phyloP scores from a whole-genome alignment of 2,113 vertebrate species.

The Gopherus evgoodei region DNA sequence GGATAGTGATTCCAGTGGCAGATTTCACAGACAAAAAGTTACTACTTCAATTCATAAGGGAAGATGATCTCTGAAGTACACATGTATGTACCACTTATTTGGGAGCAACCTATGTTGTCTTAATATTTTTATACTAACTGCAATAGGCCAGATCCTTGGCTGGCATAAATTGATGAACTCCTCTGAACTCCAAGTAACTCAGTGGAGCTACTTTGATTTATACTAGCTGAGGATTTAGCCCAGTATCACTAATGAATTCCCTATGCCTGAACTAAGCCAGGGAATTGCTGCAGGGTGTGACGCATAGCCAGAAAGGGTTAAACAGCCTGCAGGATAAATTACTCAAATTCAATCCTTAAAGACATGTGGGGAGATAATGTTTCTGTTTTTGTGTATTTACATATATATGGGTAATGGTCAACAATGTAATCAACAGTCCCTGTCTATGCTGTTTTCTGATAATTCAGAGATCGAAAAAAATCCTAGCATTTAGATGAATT shows the following conservation, averaged over 20 bases:
- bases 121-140: not conserved
- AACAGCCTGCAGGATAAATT: too few relatives aligned
- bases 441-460: too few relatives aligned
- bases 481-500: too few relatives aligned
- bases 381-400: too few relatives aligned
- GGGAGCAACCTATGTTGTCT: fast-evolving
- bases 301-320: too few relatives aligned
- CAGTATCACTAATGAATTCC: not conserved
- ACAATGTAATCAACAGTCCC: too few relatives aligned
- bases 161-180: not conserved
- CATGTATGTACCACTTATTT: not conserved
- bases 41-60: not conserved
- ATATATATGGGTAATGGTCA: too few relatives aligned
- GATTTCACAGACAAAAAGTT: not conserved
- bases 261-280: not conserved
- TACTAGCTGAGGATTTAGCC: not conserved
- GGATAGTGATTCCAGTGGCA: not conserved
- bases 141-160: not conserved
- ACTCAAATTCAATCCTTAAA: too few relatives aligned
- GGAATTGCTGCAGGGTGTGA: not conserved
- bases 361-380: too few relatives aligned
- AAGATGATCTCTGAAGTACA: not conserved
- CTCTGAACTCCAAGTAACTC: not conserved
- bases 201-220: not conserved
- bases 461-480: too few relatives aligned